A percentile compares a stretch with the other conserved stretches of the same genome.
Evolutionary conservation across 1,140 invertebrate species (phyloP).

Genomic region (Aphelinus atriplicis): DNA sequence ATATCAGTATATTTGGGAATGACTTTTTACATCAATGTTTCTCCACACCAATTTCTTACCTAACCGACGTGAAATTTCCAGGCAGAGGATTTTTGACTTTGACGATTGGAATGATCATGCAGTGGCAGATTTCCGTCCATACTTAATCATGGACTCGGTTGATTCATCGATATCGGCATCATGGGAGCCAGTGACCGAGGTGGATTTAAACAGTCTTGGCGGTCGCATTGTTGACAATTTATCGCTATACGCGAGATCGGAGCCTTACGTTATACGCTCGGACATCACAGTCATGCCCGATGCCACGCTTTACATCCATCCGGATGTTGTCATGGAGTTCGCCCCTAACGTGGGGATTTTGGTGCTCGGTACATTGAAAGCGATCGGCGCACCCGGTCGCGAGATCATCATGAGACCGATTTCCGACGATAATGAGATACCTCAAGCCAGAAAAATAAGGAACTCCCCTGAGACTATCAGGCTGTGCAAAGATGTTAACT

Average conservation of each 20-base stretch:
- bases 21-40: too few species aligned
- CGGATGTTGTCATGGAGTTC: constrained; percentile 94
- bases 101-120: constrained; percentile 99
- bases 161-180: constrained; percentile 80
- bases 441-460: constrained; percentile 37
- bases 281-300: constrained; percentile 98
- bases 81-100: constrained; percentile 94
- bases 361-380: constrained; percentile 91
- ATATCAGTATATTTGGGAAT: too few species aligned
- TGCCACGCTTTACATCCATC: constrained; percentile 84
- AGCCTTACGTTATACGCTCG: constrained; percentile 85
- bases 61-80: constrained; percentile 26
- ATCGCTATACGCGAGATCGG: constrained; percentile 72
- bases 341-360: constrained; percentile 96
- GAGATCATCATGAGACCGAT: constrained; percentile 88
- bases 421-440: constrained; percentile 33
- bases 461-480: constrained; percentile 70
- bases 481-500: constrained; percentile 80
- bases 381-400: constrained; percentile 79
- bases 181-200: constrained; percentile 64
- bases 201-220: constrained; percentile 79
- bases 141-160: constrained; percentile 79
- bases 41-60: too few species aligned
- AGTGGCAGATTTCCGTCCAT: constrained; percentile 89
- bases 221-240: constrained; percentile 84